A percentile compares a stretch with the other conserved stretches of the same genome.
These are phyloP conservation scores for Cydia strobilella DNA, from an alignment of 1,140 invertebrate species.

Conservation along the genomic window DNA sequence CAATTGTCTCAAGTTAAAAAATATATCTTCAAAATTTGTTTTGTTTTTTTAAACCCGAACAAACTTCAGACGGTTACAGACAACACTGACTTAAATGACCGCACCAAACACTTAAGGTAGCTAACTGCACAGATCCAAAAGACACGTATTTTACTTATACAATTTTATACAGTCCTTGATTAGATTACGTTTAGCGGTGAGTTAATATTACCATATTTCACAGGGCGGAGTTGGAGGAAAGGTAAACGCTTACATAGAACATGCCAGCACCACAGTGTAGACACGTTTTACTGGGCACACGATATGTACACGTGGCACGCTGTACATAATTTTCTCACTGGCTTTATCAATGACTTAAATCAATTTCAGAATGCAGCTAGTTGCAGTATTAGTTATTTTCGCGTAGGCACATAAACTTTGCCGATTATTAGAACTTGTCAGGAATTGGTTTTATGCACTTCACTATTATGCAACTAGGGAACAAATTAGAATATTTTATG, in stretches of 20 bases:
- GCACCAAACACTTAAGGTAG: not conserved
- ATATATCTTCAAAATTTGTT: too few relatives aligned
- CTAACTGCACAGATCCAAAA: not conserved
- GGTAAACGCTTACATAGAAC: conserved; percentile 60
- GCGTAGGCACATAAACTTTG: conserved; percentile 16
- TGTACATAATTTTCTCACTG: conserved; percentile 46
- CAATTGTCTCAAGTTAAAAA: not conserved
- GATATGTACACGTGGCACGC: conserved; percentile 55
- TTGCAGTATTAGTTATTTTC: conserved; percentile 17
- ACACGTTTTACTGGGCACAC: conserved; percentile 51
- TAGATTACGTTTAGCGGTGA: conserved; percentile 2
- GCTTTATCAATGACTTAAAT: conserved; percentile 38
- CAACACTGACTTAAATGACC: not conserved
- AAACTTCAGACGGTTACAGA: not conserved
- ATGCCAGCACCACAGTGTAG: conserved; percentile 38
- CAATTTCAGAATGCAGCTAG: conserved; percentile 38
- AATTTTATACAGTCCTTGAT: not conserved
- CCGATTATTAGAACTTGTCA: conserved; percentile 1
- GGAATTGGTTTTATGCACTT: conserved; percentile 2
- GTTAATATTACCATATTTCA: conserved; percentile 54
- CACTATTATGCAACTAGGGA: conserved; percentile 22
- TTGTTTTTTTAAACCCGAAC: too few relatives aligned
- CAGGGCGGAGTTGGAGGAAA: conserved; percentile 75
- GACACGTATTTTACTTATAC: conserved; percentile 7
- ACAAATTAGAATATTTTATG: too few relatives aligned